These are phyloP conservation scores for Gandaritis pyraliata DNA, from an alignment of 2,888 invertebrate species.

Conservation along the genomic window DNA sequence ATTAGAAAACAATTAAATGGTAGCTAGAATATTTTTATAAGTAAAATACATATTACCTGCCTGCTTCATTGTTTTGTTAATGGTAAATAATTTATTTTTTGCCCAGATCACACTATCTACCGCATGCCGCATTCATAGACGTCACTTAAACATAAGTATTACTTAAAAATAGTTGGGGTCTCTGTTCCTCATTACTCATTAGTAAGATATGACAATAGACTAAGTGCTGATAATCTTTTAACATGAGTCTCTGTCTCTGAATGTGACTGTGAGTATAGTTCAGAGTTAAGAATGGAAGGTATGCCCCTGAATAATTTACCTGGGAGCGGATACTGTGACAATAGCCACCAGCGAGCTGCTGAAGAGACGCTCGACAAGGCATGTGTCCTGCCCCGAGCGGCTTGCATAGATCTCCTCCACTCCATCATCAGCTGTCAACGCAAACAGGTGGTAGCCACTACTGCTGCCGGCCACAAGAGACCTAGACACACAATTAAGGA, in stretches of 20 bases:
- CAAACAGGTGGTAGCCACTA: constrained; percentile 95
- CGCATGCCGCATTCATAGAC: no score
- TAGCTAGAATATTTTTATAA: background rate
- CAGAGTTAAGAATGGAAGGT: no score
- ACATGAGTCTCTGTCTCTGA: no score
- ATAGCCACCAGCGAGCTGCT: constrained; percentile 98
- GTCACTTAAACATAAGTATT: no score
- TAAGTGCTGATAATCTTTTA: no score
- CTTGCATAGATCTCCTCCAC: constrained; percentile 96
- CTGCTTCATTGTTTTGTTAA: background rate
- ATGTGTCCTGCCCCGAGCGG: constrained; percentile 92
- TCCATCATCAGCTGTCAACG: constrained; percentile 92
- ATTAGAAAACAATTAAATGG: background rate
- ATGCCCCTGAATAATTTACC: constrained; percentile 80
- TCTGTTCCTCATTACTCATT: no score
- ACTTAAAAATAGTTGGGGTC: no score
- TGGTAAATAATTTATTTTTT: constrained; percentile 1
- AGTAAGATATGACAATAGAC: no score
- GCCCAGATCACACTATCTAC: no score
- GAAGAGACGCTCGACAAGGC: constrained; percentile 97
- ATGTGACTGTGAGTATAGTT: no score
- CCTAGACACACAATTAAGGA: constrained; percentile 71
- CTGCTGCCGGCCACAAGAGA: constrained; percentile 97
- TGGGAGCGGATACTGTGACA: constrained; percentile 95
- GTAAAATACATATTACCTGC: background rate